Base-by-base conservation (phyloP, 2,888 invertebrate species). In the Thereva unica region DNA sequence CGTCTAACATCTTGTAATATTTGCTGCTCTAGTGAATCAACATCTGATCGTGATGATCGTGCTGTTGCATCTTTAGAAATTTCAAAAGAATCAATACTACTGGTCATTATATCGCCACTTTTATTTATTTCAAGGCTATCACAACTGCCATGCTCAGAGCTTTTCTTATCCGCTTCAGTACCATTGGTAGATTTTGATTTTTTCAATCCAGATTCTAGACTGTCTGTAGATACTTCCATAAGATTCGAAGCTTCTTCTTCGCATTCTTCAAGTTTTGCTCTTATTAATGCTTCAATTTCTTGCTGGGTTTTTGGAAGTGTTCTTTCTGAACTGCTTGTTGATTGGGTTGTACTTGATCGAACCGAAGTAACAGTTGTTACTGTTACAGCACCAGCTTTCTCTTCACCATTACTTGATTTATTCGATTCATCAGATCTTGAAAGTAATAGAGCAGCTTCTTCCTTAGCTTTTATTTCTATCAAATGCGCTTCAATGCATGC, bases 401-500 rank as follows among this genome's bases (percentile, higher is more conserved):
- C 68, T 7, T 67, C 66, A n/a, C 75, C 76, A 10, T 76, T 77
- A 66, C 78, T 78, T 37, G 81, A 81, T 67, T 80, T 80, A 67
- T 78, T 81, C 0, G 81, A 80, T 67, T 82, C 82, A 65, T 81
- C 81, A 3, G 81, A 80, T 3, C 82, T 80, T 2, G 86, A 86
- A 63, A 85, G 78, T 5, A 95, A 79, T 63, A 91, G 77, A 23
- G 91, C 91, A 74, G 93, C 94, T 78, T 95, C 94, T 80, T 93
- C 92, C 74, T 91, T 89, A 0, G 91, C 93, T 69, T 89, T 87
- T 53, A 90, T 84, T 82, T 95, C 95, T 61, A 92, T 90, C 73
- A 88, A 85, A 70, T 92, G 88, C 0, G 91, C 93, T 78, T 92
- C 93, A 53, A 91, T 85, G 74, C 94, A 92, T 34, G 95, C 95